Base-by-base conservation (phyloP, 35 echinoderm and acorn worm genomes). In the Nesometra sesokonis region DNA sequence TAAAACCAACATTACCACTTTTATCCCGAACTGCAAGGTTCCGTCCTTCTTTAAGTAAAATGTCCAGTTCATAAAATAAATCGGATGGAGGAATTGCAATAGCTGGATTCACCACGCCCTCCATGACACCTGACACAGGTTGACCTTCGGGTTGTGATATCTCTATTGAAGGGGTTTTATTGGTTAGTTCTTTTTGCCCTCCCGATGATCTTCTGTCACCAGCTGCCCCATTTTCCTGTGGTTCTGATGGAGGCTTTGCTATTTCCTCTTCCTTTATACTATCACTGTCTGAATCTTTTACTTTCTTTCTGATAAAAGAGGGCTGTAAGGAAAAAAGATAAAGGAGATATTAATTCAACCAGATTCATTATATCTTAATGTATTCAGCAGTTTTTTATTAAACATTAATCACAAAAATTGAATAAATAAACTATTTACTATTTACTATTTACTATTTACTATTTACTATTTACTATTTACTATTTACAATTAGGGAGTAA, bases 1-100 rank as follows among this genome's bases (percentile, higher is more conserved):
- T n/a, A n/a, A n/a, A n/a, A n/a, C n/a, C n/a, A n/a, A n/a, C n/a
- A n/a, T 88, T 92, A 99, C 96, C 96, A 82, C 92, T 94, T 87
- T 93, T 91, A 46, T 99, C 96, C 38, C 96, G 85, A 38, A 99
- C 80, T 15, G 96, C 96, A 17, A 99, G 80, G 83, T 99, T 93
- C 34, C 82, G 40, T 3, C 96, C 96, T 79, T 99, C 96, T 37
- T 90, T 94, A 0, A 99, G 52, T 76, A 94, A 90, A 1, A 99
- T 82, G 29, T 99, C 96, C 46, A 99, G 87, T 82, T 87, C 84
- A 81, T 88, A 99, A 86, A 92, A 99, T 83, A 30, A 38, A 37
- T 83, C 52, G 23, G 52, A 67, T 5, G 52, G 52, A 19, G 52
- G 52, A 67, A 67, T 67, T 9, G 52, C 52, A 67, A 67, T 67